Evolutionary conservation across 2,113 vertebrate genomes (phyloP), one percentile per base, ranked within the genome.

Genomic region (Sialia sialis): DNA sequence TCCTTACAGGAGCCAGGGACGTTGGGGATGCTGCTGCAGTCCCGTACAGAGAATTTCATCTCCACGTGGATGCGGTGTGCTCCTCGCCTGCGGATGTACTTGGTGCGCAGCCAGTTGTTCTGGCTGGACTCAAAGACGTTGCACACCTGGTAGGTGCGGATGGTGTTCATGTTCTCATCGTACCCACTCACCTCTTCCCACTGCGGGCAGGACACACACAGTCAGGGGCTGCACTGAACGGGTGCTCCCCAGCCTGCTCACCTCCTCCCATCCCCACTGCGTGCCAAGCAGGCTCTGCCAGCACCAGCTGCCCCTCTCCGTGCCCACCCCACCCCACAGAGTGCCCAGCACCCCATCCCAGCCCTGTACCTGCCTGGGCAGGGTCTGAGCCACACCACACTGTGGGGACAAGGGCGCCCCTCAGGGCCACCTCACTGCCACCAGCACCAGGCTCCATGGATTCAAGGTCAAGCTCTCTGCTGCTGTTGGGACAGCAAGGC

Each of bases 151-250:
- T 99, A 99, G 4, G 99, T 99, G 68, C 99, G 98, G 84, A 99
- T 99, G 1, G 99, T 99, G 98, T 99, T 99, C 99, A 99, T 99
- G 97, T 99, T 98, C 97, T 99, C 99, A 0, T 99, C 99, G 20
- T 99, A 99, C 51, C 99, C 99, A 0, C 99, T 99, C 93, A 99
- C 99, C 93, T 99, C 99, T 97, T 99, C 99, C 99, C 99, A 99
- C 99, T 99, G 97, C 0, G 19, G 96, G 84, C 11, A 67, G 46
- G 74, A 96, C 66, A 95, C 17, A 80, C 3, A 64, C 16, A 92
- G 49, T 96, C 82, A 97, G 3, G 7, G 32, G 30, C 25, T 27
- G 91, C 46, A 51, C 36, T 11, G 1, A n/a, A 48, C 0, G 0
- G 22, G 3, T 6, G 16, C 3, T 55, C 43, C 76, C 54, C 20